Base-by-base conservation (phyloP, 1,140 invertebrate genomes). In the Drosophila willistoni region DNA sequence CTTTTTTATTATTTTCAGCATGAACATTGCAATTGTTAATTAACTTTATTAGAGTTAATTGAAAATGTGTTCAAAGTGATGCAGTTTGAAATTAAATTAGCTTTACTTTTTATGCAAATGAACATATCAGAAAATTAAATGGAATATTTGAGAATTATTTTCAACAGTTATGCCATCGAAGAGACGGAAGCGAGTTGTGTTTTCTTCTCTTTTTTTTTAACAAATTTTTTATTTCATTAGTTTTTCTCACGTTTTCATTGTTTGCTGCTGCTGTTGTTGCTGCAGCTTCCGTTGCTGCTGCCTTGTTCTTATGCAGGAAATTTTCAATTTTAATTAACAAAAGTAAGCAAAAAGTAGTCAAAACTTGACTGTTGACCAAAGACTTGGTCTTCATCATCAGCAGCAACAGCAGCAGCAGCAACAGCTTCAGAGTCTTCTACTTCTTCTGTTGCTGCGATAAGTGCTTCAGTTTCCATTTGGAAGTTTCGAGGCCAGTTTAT, bases 11-110 rank as follows among this genome's bases (percentile, higher is more conserved):
- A 12, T 54, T 19, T 54, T 22, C 51, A 39, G 6, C 25, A 34
- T 59, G 68, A 57, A 86, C 86, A 86, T 87, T 79, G 79, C 71
- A 83, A 74, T 77, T 72, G 80, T 89, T 87, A 89, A 87, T 89
- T 84, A 87, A 89, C 69, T 83, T 77, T 34, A 75, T 81, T 84
- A 66, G 69, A 77, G 60, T 79, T 77, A 84, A 83, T 84, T 83
- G 73, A 74, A 84, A 80, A 65, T 17, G 42, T 59, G 62, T 10
- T 7, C 34, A 25, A 63, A 72, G 13, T 56, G 54, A 14, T 22
- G 34, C 39, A 59, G 9, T 68, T 79, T 68, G 36, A 36, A 22
- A 68, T 72, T 69, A 69, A 77, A 72, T 72, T 76, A 47, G 17
- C 17, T 51, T 10, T 22, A 22, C 17, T 51, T 51, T 51, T 51